Evolutionary conservation across 2,888 invertebrate genomes (phyloP), one percentile per base, ranked within the genome.

Genomic region (Elegia similella): DNA sequence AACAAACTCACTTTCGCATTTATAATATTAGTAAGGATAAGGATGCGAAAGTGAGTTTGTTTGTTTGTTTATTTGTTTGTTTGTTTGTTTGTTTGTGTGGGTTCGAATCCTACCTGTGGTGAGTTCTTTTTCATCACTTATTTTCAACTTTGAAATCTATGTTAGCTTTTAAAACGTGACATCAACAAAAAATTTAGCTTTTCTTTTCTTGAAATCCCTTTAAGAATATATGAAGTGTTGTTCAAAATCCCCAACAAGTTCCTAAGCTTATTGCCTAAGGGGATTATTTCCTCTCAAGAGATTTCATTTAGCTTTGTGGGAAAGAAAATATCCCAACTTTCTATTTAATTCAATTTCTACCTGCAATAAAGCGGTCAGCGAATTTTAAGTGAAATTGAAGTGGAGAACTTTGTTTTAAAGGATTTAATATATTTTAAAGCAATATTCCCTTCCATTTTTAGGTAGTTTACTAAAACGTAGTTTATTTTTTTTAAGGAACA

Each of bases 251-350:
- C 42, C 44, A 50, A 17, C 54, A 55, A 55, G 54, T 55, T 55
- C 16, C 16, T 44, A 55, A 55, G 32, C 54, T 55, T 34, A 55
- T 55, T 55, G 16, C 54, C 54, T 44, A 43, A 44, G 30, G 44
- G 44, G 54, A 55, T 55, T 55, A 55, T 55, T 55, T 55, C 44
- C 44, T 44, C 46, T 44, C 54, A 55, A 55, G 44, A 34, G 54
- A 43, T 55, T 55, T 55, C 34, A 55, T 55, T 55, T 44, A 55
- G 54, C 54, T 44, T 32, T 55, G 54, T 44, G 50, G 50, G 17
- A 50, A 55, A 55, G 54, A 55, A 55, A 55, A 55, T 55, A 55
- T 34, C 43, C 8, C 43, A 55, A 55, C 54, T 55, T 55, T 55
- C 44, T 44, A 44, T 55, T 46, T 55, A 55, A 55, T 55, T 55